Conservation (phyloP, 2,888 invertebrate genomes). For the Cephus pygmeus region DNA sequence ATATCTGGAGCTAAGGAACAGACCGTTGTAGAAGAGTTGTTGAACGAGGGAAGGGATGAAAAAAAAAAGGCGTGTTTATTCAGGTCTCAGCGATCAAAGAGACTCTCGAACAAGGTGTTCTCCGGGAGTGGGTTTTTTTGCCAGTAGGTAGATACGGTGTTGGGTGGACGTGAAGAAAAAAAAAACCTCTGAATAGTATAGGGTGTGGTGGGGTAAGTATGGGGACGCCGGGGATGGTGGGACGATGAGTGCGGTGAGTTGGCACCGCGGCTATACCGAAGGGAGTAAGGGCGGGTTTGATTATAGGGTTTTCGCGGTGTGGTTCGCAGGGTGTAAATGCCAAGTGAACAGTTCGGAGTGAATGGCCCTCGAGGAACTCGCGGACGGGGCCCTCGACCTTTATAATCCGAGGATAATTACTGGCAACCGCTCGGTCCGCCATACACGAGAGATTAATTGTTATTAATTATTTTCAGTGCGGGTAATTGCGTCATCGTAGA, state of each 20-base stretch:
- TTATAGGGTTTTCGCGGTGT: slow-evolving; percentile 18
- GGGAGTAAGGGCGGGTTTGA: background rate
- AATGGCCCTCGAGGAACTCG: slow-evolving; percentile 55
- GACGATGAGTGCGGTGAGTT: background rate
- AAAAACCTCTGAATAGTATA: slow-evolving; percentile 2
- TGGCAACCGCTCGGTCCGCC: slow-evolving; percentile 43
- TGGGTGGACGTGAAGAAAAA: slow-evolving; percentile 1
- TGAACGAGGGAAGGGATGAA: slow-evolving; percentile 19
- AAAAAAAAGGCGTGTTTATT: slow-evolving; percentile 50
- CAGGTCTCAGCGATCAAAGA: slow-evolving; percentile 25
- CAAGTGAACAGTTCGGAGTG: slow-evolving; percentile 64
- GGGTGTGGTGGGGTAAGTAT: background rate
- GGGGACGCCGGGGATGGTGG: background rate
- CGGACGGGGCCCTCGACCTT: slow-evolving; percentile 60
- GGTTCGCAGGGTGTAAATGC: slow-evolving; percentile 59
- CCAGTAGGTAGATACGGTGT: background rate
- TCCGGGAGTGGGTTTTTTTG: background rate
- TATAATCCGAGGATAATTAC: slow-evolving; percentile 65
- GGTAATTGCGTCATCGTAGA: slow-evolving; percentile 61
- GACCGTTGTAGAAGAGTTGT: background rate
- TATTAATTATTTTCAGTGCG: slow-evolving; percentile 63
- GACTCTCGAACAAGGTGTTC: background rate
- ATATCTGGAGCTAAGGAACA: background rate
- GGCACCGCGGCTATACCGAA: background rate
- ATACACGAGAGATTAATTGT: slow-evolving; percentile 65